Base-by-base conservation (phyloP, 2,797 vertebrate genomes). In the Microchirus variegatus region DNA sequence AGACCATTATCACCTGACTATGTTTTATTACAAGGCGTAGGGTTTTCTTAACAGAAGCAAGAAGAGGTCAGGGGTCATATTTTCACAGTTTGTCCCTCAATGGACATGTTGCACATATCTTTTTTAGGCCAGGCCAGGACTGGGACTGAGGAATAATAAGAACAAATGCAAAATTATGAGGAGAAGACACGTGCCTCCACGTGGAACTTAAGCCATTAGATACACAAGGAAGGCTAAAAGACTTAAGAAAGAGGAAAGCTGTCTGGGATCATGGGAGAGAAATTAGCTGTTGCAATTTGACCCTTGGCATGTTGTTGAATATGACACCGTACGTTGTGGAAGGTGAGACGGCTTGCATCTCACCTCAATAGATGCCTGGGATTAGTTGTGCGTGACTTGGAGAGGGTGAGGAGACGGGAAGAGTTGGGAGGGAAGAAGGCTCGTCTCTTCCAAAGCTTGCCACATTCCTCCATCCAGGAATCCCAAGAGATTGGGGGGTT, bases 391-490 rank as follows among this genome's bases (percentile, higher is more conserved):
- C 78, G 62, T 88, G 84, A 87, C 85, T 79, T 43, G 63, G 42
- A 69, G 50, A 76, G 63, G 67, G 71, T 16, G 54, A 77, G 71
- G 57, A 44, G 47, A 66, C 53, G 56, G 43, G 53, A 49, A 55
- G 52, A 16, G 26, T 40, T 50, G 38, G 69, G 53, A 75, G 65
- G 64, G 59, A 71, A 47, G 47, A 73, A 56, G 63, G 52, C 70
- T 75, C 9, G 70, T 75, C 79, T 69, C 77, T 82, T 67, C 83
- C 67, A 63, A 44, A 77, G 65, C 65, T 68, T 63, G 75, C 75
- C 67, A 78, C 85, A 90, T 90, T 91, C 87, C 83, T 85, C 67
- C 73, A 85, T 75, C 75, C 53, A n/a, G 10, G 55, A 67, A 77
- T 89, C 89, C 82, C 86, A 73, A 36, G 78, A 82, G 89, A 87